Conservation (phyloP, 2,113 vertebrate genomes). For the Xiphias gladius region DNA sequence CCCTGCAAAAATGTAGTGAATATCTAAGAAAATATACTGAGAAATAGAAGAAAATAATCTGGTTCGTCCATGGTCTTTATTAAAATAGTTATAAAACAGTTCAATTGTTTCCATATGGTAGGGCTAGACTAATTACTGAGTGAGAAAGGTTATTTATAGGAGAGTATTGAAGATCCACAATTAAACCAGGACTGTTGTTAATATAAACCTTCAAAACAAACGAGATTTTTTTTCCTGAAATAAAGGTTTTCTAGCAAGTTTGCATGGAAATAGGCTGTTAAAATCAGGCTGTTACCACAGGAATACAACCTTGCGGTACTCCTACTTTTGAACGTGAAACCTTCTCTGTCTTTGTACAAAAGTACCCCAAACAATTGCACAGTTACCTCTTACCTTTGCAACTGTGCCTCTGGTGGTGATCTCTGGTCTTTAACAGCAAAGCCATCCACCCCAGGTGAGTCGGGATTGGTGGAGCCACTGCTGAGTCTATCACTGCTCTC, state of each 20-base stretch:
- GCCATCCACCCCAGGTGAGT: conserved; percentile 89
- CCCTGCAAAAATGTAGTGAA: background rate
- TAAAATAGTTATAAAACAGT: too few relatives aligned
- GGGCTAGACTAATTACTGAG: background rate
- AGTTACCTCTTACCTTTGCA: conserved; percentile 85
- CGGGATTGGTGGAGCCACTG: conserved; percentile 91
- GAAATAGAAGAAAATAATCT: background rate
- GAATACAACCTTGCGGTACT: background rate
- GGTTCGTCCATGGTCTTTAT: too few relatives aligned
- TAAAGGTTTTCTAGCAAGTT: too few relatives aligned
- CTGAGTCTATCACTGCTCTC: conserved; percentile 95
- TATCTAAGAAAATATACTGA: background rate
- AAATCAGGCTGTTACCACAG: too few relatives aligned
- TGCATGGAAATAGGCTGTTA: too few relatives aligned
- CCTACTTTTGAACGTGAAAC: background rate
- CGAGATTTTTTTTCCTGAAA: too few relatives aligned
- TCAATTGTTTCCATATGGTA: too few relatives aligned
- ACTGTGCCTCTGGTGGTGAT: conserved; percentile 76
- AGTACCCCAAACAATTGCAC: background rate
- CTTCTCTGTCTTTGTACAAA: background rate
- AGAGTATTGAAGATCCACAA: background rate
- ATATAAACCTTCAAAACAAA: background rate
- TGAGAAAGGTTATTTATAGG: background rate
- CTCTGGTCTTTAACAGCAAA: conserved; percentile 79
- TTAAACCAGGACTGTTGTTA: background rate